Evolutionary conservation across 1,140 invertebrate genomes (phyloP), one percentile per base, ranked within the genome.

Genomic region (Cydia splendana): DNA sequence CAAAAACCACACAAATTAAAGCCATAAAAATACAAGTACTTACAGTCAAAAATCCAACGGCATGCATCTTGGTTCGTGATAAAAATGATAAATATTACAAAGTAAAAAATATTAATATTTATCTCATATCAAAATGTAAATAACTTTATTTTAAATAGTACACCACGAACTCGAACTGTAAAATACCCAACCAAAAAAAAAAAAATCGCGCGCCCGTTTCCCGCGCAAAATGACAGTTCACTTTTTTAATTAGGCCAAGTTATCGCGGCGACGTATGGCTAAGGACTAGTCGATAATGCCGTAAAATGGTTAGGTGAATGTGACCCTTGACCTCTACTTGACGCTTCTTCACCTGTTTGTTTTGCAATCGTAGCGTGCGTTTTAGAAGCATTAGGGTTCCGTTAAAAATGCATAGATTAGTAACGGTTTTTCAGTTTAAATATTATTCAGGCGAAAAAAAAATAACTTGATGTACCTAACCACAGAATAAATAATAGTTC

Each of bases 271-370:
- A 12, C 65, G 65, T 6, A 9, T 69, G 65, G 13, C 13, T 30
- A 2, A 34, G 30, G 15, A 69, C 65, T 69, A 34, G 24, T 6
- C 65, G 30, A n/a, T 69, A 69, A 69, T 34, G 65, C 65, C 65
- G 65, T 69, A 69, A 34, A 69, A 34, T 69, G 20, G 65, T 34
- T 69, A 34, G 20, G 65, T 69, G 65, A 69, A 38, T 69, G 65
- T n/a, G 65, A 34, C 65, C 65, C 28, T n/a, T 38, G 65, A 69
- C 65, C 65, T 34, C 65, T 69, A 34, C 65, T 30, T 69, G 28
- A 15, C 65, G 65, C 65, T 69, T 65, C 65, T 28, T 69, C 65
- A 38, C 65, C 65, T 69, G 65, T 69, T 69, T 69, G 24, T 69
- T 69, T 69, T 69, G 65, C 65, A 69, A 69, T 69, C 65, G 24